Base-by-base conservation (phyloP, 2,113 vertebrate species). In the Manacus vitellinus region DNA sequence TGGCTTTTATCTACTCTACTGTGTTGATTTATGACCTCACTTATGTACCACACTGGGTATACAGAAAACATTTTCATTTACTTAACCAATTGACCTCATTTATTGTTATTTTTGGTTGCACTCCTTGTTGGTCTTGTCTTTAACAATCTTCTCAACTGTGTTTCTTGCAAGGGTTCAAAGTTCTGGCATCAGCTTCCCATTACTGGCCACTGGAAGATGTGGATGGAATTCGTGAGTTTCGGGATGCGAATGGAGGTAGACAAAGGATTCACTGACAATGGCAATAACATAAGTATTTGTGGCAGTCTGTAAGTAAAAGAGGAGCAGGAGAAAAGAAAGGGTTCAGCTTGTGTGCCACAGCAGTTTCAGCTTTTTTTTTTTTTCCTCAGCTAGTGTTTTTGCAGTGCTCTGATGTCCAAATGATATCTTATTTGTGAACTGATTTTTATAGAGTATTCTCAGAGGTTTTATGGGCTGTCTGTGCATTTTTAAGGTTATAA, bases 141-240 rank as follows among this genome's bases (percentile, higher is more conserved):
- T 21, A 85, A 92, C 70, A 59, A 90, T 27, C 28, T 82, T 62
- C 88, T 74, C 8, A 54, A 86, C 47, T 79, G 58, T 96, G 35
- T 95, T 97, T 91, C 68, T 97, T 93, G 71, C 33, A 96, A 99
- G 99, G 99, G 66, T 98, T 99, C 94, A 96, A 98, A 91, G 98
- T 99, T 95, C 96, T 99, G 55, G 98, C 98, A 17, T 98, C 98
- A 6, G 99, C 99, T 63, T 99, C 99, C 66, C 99, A 99, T 90
- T 99, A 99, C 84, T 99, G 99, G 99, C 99, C 99, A 0, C 39
- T 99, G 90, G 99, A 99, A 93, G 97, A 92, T 1, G 99, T 99
- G 98, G 99, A 99, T 6, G 99, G 99, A 59, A 99, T 99, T 89
- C 98, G 96, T 12, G 99, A 99, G 35, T 98, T 99, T 76, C 99